Conservation (phyloP, 2,888 invertebrate species). For the Microctonus hyperodae region DNA sequence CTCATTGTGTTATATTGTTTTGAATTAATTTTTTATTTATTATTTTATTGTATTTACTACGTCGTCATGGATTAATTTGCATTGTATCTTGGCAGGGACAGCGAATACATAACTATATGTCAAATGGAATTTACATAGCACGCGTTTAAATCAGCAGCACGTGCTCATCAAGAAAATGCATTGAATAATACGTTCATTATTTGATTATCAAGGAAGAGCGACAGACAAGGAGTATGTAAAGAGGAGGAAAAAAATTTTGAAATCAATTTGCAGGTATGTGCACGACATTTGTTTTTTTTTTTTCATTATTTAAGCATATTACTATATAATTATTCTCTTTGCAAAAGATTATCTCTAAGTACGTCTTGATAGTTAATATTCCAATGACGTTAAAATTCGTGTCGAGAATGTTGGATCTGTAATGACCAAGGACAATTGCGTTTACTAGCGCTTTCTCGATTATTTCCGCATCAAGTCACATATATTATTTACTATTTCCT, state of each 20-base stretch:
- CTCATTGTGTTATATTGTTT: background rate
- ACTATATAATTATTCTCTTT: constrained; percentile 1
- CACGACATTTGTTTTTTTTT: background rate
- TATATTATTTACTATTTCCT: constrained; percentile 61
- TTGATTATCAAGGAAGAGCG: background rate
- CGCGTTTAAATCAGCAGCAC: constrained; percentile 46
- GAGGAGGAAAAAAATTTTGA: background rate
- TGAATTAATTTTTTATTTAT: background rate
- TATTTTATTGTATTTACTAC: background rate
- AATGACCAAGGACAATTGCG: constrained; percentile 50
- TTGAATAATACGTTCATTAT: background rate
- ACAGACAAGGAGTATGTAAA: background rate
- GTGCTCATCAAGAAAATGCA: constrained; percentile 1
- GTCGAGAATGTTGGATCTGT: constrained; percentile 53
- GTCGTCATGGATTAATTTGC: background rate
- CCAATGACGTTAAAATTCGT: constrained; percentile 55
- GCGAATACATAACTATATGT: constrained; percentile 35
- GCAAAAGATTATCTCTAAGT: constrained; percentile 47
- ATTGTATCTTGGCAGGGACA: constrained; percentile 17
- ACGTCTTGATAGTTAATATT: constrained; percentile 52
- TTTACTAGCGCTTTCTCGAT: constrained; percentile 36
- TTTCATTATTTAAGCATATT: constrained; percentile 17
- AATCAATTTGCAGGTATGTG: background rate
- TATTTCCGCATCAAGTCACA: constrained; percentile 58
- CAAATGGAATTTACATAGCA: constrained; percentile 32